Evolutionary conservation across 2,797 vertebrate species (phyloP).

Genomic region (Aplochiton taeniatus): DNA sequence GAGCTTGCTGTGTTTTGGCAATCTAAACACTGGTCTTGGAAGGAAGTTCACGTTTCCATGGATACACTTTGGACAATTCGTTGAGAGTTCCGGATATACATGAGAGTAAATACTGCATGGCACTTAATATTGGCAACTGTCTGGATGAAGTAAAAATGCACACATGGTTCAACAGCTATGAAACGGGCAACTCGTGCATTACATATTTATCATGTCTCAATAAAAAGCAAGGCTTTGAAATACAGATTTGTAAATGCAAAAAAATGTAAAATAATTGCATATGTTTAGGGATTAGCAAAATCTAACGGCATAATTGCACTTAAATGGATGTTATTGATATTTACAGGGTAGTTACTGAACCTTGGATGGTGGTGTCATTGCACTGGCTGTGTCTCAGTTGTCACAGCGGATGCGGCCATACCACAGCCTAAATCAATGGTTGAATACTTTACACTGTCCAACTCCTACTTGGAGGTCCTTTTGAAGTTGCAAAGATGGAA

Average conservation of each 20-base stretch:
- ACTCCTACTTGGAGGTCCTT: conserved; percentile 63
- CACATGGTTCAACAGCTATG: too few species aligned
- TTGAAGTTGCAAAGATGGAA: conserved; percentile 18
- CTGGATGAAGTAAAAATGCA: conserved; percentile 18
- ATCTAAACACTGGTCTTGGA: conserved; percentile 13
- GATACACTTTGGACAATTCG: conserved; percentile 41
- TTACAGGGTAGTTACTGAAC: conserved; percentile 52
- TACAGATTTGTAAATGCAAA: conserved; percentile 19
- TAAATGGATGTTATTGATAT: conserved; percentile 53
- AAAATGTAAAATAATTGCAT: conserved; percentile 27
- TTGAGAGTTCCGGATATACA: conserved; percentile 27
- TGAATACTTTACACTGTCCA: conserved; percentile 48
- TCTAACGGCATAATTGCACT: conserved; percentile 71
- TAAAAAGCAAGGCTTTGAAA: conserved; percentile 6
- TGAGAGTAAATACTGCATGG: conserved; percentile 60
- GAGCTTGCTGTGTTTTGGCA: too few species aligned
- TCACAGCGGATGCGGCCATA: background rate
- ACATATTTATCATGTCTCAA: background rate
- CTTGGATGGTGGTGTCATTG: conserved; percentile 16
- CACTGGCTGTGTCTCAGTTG: too few species aligned
- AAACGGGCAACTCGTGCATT: conserved; percentile 19
- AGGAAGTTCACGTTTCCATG: conserved; percentile 1
- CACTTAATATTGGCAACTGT: conserved; percentile 61
- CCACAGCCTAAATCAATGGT: conserved; percentile 35
- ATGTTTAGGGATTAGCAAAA: conserved; percentile 36